These are phyloP conservation scores for Conus betulinus DNA, from an alignment of 1,140 invertebrate species.

Conservation along the genomic window DNA sequence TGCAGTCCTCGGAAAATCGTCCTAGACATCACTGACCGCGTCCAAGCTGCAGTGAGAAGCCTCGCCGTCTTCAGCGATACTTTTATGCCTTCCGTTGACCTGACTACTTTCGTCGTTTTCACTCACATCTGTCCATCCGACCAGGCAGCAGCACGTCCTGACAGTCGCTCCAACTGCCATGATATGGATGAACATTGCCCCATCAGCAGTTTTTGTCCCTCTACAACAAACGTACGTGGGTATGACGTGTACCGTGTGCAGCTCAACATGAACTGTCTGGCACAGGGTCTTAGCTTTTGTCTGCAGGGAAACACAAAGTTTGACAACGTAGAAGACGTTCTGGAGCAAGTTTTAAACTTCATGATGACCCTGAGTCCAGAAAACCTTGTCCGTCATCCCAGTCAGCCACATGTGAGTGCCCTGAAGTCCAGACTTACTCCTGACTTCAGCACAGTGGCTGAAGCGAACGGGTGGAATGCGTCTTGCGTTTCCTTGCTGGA, in stretches of 20 bases:
- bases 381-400: background rate
- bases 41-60: background rate
- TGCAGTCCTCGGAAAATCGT: constrained; percentile 3
- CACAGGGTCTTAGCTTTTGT: background rate
- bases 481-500: background rate
- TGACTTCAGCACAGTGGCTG: constrained; percentile 11
- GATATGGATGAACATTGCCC: background rate
- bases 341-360: background rate
- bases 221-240: background rate
- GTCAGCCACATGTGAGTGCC: background rate
- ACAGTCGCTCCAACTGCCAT: background rate
- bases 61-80: background rate
- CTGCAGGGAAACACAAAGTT: background rate
- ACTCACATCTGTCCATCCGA: background rate
- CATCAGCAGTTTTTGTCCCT: background rate
- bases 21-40: constrained; percentile 17
- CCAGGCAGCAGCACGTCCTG: background rate
- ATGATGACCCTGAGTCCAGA: background rate
- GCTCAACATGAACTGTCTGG: constrained; percentile 11
- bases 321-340: constrained; percentile 8
- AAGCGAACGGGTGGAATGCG: constrained; percentile 9
- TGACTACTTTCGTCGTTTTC: constrained; percentile 17
- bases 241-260: background rate
- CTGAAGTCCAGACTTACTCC: background rate
- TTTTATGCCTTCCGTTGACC: background rate